Evolutionary conservation across 37 sponge, comb jelly and placozoan species (phyloP), one percentile per base, ranked within the genome.

Genomic region (Ephydatia muelleri): DNA sequence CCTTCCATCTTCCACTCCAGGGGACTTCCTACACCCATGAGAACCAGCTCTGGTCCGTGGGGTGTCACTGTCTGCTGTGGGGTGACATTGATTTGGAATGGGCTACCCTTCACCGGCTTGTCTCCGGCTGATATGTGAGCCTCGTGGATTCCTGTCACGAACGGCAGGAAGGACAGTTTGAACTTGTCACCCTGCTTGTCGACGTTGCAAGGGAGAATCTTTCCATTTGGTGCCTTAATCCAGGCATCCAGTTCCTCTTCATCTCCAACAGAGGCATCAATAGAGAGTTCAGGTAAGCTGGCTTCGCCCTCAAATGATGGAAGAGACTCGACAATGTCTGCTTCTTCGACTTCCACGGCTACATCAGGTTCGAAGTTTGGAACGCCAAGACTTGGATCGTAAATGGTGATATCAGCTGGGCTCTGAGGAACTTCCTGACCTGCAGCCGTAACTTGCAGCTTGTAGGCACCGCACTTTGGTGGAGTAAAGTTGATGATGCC

Each of bases 371-470:
- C 67, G 57, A 91, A 39, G 27, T 76, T 82, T 16, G 83, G 79
- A 27, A 49, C 80, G 16, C 92, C 92, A 13, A 83, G 80, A 26
- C 67, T 79, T n/a, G 78, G 36, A 23, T 91, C 80, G 35, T 89
- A 88, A 19, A 57, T 57, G 57, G 57, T 57, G 57, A 57, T 57
- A 14, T 57, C 57, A 19, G 57, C 57, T 5, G 57, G 57, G 16
- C 57, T 57, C 16, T 57, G 57, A 1, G 57, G 57, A 14, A 57
- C 16, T 57, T 57, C 57, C 57, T 57, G 57, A 57, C 19, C 57
- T 57, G 19, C 57, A 19, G 57, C 57, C 1, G 57, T 57, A 5
- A 57, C 57, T 14, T 57, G 57, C 9, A 57, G 57, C 19, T 14
- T 57, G 57, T 57, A 57, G 9, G 57, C 19, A 4, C 57, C 57